Evolutionary conservation across 2,797 vertebrate species (phyloP).

Genomic region (Leptoclinus maculatus): DNA sequence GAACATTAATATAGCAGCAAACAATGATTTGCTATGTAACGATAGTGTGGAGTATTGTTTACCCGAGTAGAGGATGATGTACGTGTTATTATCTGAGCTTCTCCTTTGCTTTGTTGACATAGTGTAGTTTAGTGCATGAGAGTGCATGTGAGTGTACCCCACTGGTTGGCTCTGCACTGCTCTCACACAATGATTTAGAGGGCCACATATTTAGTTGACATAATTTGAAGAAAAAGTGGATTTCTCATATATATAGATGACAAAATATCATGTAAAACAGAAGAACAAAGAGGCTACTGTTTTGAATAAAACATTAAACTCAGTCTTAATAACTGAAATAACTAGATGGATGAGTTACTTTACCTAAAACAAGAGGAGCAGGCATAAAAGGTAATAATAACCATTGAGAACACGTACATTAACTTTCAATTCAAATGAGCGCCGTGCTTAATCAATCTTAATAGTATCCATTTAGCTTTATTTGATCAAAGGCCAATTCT

Average conservation of each 20-base stretch:
- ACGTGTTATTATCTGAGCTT: too few relatives aligned
- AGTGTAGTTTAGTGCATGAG: neutral
- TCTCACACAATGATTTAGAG: neutral
- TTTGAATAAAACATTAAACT: slow-evolving; percentile 15
- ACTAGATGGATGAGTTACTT: slow-evolving; percentile 6
- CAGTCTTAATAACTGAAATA: neutral
- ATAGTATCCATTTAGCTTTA: slow-evolving; percentile 27
- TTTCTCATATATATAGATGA: neutral
- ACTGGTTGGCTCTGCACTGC: neutral
- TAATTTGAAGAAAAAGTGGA: neutral
- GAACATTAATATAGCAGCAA: too few relatives aligned
- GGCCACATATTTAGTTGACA: neutral
- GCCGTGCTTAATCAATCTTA: slow-evolving; percentile 14
- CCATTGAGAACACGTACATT: slow-evolving; percentile 6
- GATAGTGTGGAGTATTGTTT: neutral
- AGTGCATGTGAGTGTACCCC: neutral
- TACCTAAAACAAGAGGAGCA: slow-evolving; percentile 1
- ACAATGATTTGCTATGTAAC: too few relatives aligned
- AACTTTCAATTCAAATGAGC: slow-evolving; percentile 33
- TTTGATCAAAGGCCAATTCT: slow-evolving; percentile 45
- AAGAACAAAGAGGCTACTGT: neutral
- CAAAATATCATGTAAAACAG: neutral
- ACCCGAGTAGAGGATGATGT: neutral
- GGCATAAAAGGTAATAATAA: slow-evolving; percentile 8
- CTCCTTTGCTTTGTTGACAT: neutral